Evolutionary conservation across 2,888 invertebrate species (phyloP).

Genomic region (Hyppa rectilinea): DNA sequence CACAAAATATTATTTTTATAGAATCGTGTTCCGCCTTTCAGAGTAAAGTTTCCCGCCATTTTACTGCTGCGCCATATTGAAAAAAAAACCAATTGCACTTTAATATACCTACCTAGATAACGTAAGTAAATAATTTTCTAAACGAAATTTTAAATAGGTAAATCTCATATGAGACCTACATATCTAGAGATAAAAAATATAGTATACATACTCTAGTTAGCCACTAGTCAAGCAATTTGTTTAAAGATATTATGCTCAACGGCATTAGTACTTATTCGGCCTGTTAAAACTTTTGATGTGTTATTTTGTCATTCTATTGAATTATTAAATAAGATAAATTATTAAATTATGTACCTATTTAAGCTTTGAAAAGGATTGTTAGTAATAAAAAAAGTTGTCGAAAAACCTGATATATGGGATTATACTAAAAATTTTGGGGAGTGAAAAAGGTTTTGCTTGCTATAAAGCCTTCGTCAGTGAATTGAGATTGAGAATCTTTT

Average conservation of each 20-base stretch:
- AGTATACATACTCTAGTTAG: slow-evolving; percentile 62
- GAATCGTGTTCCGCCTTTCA: slow-evolving; percentile 61
- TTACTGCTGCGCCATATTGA: slow-evolving; percentile 47
- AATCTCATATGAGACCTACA: slow-evolving; percentile 56
- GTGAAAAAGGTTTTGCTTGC: slow-evolving; percentile 22
- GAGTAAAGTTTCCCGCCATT: slow-evolving; percentile 52
- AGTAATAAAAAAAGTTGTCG: slow-evolving; percentile 9
- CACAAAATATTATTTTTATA: slow-evolving; percentile 61
- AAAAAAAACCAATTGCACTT: slow-evolving; percentile 40
- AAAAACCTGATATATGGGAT: neutral
- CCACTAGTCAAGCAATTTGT: slow-evolving; percentile 69
- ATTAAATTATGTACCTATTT: slow-evolving; percentile 40
- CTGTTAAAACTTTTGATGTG: slow-evolving; percentile 53
- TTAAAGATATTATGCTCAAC: slow-evolving; percentile 62
- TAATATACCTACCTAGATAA: slow-evolving; percentile 17
- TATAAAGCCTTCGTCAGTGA: slow-evolving; percentile 9
- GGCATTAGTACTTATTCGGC: slow-evolving; percentile 63
- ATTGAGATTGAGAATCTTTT: slow-evolving; percentile 19
- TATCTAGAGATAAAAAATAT: slow-evolving; percentile 65
- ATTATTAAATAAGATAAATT: slow-evolving; percentile 51
- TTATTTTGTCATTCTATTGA: slow-evolving; percentile 52
- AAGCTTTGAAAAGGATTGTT: slow-evolving; percentile 45
- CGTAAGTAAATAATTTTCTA: slow-evolving; percentile 44
- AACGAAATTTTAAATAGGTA: slow-evolving; percentile 41
- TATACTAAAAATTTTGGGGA: slow-evolving; percentile 1